Base-by-base conservation (phyloP, 2,797 vertebrate genomes). In the Eospalax fontanierii region DNA sequence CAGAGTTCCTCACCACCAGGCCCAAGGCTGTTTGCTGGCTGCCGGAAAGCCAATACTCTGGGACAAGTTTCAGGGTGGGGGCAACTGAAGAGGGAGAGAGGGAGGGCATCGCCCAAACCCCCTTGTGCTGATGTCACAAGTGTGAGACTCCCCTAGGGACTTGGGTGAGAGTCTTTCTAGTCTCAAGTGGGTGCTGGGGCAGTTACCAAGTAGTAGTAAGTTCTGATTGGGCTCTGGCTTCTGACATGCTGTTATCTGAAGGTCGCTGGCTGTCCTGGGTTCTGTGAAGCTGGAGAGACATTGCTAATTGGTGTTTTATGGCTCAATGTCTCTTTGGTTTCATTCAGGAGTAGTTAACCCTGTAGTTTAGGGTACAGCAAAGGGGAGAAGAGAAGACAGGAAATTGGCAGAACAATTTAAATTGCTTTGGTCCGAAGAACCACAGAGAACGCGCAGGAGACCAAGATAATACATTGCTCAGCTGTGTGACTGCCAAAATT, bases 181-280 rank as follows among this genome's bases (percentile, higher is more conserved):
- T n/a, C 14, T 71, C n/a, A 14, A 66, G 5, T 50, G 21, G 57
- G 38, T 28, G 40, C 38, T 15, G 14, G 35, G 28, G 15, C 33
- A 46, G 21, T n/a, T 63, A 26, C 40, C 14, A 3, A 7, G 18
- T 2, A 6, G 10, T 14, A 19, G 4, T 9, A 15, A 21, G 4
- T 33, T 50, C 59, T 6, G 6, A 22, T 54, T 7, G 50, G 50
- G 50, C 50, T 54, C 50, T 54, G 50, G 14, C 50, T 54, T 54
- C 50, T 54, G 50, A 24, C 33, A 6, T 7, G 28, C 24, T 26
- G 2, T 74, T 26, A 6, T 8, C 11, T 19, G 66, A 33, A 50
- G 59, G 40, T 28, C n/a, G 3, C 40, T 74, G 24, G 24, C 0
- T 24, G 33, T 80, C 24, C 40, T 30, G 11, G 26, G 33, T 5